Evolutionary conservation across 2,797 vertebrate species (phyloP).

Genomic region (Notolabrus celidotus): DNA sequence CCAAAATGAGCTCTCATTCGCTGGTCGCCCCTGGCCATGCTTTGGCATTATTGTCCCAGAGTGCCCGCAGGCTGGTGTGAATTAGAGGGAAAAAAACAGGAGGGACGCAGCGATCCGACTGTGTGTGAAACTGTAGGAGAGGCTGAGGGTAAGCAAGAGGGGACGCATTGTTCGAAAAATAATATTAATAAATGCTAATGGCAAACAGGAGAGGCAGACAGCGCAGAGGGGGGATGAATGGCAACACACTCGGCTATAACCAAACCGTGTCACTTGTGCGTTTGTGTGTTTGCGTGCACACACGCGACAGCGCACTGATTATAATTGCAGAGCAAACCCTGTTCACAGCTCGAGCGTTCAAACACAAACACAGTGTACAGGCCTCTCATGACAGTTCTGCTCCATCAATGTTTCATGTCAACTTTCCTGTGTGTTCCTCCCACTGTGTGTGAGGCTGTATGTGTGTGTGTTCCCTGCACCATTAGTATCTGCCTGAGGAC

Average conservation of each 20-base stretch:
- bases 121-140: conserved; percentile 8
- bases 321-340: conserved; percentile 32
- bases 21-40: conserved; percentile 15
- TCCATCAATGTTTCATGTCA: conserved; percentile 28
- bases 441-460: conserved; percentile 7
- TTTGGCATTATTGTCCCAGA: conserved; percentile 41
- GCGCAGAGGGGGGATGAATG: conserved; percentile 25
- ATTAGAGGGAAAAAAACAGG: conserved; percentile 27
- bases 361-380: conserved; percentile 28
- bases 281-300: conserved; percentile 3
- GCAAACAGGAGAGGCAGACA: conserved; percentile 23
- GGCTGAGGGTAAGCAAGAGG: conserved; percentile 7
- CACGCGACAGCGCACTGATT: background rate
- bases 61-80: conserved; percentile 32
- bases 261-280: conserved; percentile 6
- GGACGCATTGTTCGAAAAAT: conserved; percentile 5
- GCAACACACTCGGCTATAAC: conserved; percentile 9
- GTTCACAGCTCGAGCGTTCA: conserved; percentile 15
- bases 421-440: background rate
- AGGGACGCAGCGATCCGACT: conserved; percentile 29
- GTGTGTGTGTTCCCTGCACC: conserved; percentile 13
- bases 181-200: conserved; percentile 25
- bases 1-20: conserved; percentile 25
- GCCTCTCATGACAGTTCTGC: conserved; percentile 14
- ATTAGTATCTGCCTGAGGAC: conserved; percentile 36